Evolutionary conservation across 1,140 invertebrate species (phyloP), one percentile per base, ranked within the genome.

Genomic region (Drosophila suzukii): DNA sequence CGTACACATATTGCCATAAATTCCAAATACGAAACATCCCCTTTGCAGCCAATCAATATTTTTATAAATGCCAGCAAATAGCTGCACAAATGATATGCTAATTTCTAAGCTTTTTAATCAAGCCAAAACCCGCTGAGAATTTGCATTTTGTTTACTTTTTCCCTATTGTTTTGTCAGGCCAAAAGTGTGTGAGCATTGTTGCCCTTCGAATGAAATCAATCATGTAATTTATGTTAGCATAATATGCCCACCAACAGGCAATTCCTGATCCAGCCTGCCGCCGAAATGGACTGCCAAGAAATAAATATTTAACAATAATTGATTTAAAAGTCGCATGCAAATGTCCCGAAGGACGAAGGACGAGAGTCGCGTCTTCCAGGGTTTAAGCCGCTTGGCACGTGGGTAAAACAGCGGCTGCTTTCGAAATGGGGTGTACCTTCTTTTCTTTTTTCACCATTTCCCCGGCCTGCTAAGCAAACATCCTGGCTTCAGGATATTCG

Each of bases 281-380:
- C 51, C 65, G 47, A 78, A 88, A 83, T 83, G 83, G 84, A 88
- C 84, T 83, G 83, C 61, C 73, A 63, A 81, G 84, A 89, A 84
- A 89, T 89, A 89, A 89, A 89, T 89, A 89, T 89, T 89, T 89
- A 89, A 89, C 84, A 89, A 89, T 89, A 89, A 89, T 89, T 89
- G 84, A 89, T 89, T 89, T 89, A 89, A 89, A 89, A 89, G 85
- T 83, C 84, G 84, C 80, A 89, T 84, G 84, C 84, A 89, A 89
- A 89, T 89, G 86, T 54, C 2, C 24, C 57, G 7, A 34, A 49
- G 43, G 56, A 60, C 58, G 50, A 59, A 43, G 57, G 54, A 53
- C 50, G 47, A 39, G 27, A 34, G 17, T 44, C 24, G 47, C 56
- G 36, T 62, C 39, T n/a, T 34, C 4, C 75, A 51, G 32, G 75